A percentile compares a stretch with the other conserved stretches of the same genome.
These are phyloP conservation scores for Cosmia trapezina DNA, from an alignment of 2,888 invertebrate species.

Conservation along the genomic window DNA sequence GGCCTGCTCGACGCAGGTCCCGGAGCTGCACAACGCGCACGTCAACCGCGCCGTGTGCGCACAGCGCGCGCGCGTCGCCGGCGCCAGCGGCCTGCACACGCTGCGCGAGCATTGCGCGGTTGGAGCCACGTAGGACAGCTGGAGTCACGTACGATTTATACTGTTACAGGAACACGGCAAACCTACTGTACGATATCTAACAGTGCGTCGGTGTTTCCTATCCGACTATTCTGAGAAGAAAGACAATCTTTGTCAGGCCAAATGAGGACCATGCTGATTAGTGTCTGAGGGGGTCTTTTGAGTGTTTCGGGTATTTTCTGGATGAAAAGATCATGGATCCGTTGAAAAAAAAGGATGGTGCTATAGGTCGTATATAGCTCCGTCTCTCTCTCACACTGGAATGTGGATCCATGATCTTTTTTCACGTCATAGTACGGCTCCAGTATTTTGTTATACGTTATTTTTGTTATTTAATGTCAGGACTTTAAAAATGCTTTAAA, in stretches of 20 bases:
- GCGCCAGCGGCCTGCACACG: conserved; percentile 52
- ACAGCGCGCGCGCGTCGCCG: conserved; percentile 62
- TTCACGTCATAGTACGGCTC: too few relatives aligned
- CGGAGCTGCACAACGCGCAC: conserved; percentile 91
- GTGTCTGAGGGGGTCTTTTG: background rate
- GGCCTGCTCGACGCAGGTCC: conserved; percentile 91
- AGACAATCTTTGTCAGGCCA: background rate
- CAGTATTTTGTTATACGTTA: background rate
- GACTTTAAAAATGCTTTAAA: too few relatives aligned
- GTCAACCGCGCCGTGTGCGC: conserved; percentile 83
- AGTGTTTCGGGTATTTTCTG: background rate
- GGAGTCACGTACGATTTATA: background rate
- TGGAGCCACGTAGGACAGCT: background rate
- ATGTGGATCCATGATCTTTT: too few relatives aligned
- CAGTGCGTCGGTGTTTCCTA: background rate
- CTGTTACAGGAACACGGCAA: too few relatives aligned
- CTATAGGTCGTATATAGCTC: too few relatives aligned
- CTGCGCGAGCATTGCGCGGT: conserved; percentile 60
- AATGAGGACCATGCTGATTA: background rate
- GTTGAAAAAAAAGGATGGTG: too few relatives aligned
- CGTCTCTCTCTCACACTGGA: too few relatives aligned
- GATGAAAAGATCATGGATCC: too few relatives aligned
- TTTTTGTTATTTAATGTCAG: background rate
- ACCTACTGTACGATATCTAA: background rate
- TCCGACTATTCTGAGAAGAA: background rate